These are phyloP conservation scores for Xanthia togata DNA, from an alignment of 2,888 invertebrate genomes.

Conservation along the genomic window DNA sequence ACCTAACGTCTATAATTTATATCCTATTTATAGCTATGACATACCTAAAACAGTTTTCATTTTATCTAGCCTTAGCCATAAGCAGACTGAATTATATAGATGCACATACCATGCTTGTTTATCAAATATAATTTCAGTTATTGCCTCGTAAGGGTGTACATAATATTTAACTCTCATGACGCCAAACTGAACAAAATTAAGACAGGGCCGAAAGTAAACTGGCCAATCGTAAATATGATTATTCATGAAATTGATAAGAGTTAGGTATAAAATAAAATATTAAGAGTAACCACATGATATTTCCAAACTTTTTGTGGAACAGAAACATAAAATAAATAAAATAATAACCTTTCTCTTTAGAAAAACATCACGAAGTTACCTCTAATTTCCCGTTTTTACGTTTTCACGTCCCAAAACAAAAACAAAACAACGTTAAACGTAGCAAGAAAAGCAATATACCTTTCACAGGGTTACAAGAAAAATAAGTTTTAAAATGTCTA, in stretches of 20 bases:
- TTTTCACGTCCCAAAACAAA: neutral
- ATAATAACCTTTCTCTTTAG: neutral
- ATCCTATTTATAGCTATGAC: neutral
- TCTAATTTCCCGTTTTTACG: neutral
- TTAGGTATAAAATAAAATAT: neutral
- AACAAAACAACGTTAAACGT: neutral
- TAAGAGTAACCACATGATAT: neutral
- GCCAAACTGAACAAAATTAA: neutral
- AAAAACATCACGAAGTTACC: neutral
- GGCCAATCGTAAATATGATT: neutral
- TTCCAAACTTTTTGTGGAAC: neutral
- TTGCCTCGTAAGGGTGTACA: neutral
- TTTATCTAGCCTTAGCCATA: neutral
- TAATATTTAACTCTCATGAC: neutral
- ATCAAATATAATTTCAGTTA: neutral
- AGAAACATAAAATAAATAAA: neutral
- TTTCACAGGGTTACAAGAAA: conserved; percentile 52
- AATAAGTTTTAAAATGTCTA: conserved; percentile 64
- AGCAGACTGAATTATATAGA: neutral
- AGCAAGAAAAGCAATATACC: conserved; percentile 39
- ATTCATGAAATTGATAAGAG: neutral
- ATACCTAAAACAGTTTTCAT: neutral
- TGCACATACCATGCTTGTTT: neutral
- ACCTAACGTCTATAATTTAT: neutral
- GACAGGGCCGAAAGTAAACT: neutral